Evolutionary conservation across 2,113 vertebrate genomes (phyloP).

Genomic region (Pelmatolapia mariae): DNA sequence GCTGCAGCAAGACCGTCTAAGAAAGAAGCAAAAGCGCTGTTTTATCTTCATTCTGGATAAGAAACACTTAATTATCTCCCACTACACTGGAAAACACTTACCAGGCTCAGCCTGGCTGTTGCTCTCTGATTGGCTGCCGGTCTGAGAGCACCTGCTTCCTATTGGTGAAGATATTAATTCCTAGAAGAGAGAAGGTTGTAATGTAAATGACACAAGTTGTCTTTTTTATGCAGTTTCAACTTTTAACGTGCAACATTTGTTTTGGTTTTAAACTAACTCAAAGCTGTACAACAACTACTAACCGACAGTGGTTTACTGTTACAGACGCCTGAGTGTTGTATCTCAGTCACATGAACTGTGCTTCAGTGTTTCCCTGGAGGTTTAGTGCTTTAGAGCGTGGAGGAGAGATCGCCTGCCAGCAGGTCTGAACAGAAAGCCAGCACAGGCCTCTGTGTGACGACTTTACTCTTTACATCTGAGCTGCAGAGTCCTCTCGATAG

Average conservation of each 20-base stretch:
- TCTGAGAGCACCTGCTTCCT: constrained; percentile 62
- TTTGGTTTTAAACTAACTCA: neutral
- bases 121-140: constrained; percentile 56
- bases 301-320: neutral
- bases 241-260: neutral
- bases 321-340: neutral
- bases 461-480: neutral
- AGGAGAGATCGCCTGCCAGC: neutral
- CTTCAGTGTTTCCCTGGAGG: neutral
- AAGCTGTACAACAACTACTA: neutral
- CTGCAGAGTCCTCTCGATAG: neutral
- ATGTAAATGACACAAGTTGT: neutral
- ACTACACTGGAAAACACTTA: neutral
- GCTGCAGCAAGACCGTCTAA: constrained; percentile 16
- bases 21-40: neutral
- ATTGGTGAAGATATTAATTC: constrained; percentile 73
- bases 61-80: neutral
- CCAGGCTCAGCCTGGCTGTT: constrained; percentile 44
- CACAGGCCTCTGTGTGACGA: neutral
- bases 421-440: neutral
- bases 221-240: neutral
- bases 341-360: neutral
- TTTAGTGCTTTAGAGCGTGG: neutral
- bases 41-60: neutral
- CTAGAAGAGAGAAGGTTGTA: constrained; percentile 44